These are phyloP conservation scores for Chlamydotis undulata DNA, from an alignment of 2,113 vertebrate species.

Conservation along the genomic window DNA sequence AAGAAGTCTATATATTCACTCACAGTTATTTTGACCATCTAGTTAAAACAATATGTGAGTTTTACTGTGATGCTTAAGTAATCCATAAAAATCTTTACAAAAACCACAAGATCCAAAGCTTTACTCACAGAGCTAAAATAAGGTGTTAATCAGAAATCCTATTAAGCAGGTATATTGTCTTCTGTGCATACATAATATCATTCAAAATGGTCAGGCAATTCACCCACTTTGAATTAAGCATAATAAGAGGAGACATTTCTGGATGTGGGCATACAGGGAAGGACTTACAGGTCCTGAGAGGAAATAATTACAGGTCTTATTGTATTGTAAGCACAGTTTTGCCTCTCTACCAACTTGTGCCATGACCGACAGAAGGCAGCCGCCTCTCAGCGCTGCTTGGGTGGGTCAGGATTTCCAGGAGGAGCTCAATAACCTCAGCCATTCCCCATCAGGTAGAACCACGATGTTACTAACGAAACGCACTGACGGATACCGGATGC, in stretches of 20 bases:
- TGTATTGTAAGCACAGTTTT: background rate
- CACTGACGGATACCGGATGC: background rate
- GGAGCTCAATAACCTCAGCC: background rate
- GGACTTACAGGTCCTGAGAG: background rate
- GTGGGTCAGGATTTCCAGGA: background rate
- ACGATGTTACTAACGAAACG: background rate
- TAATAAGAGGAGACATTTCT: background rate
- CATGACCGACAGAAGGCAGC: background rate
- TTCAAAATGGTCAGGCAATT: background rate
- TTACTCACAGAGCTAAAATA: background rate
- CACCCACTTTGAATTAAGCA: background rate
- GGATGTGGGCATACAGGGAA: background rate
- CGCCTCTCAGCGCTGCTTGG: background rate
- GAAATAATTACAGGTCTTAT: background rate
- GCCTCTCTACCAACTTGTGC: background rate
- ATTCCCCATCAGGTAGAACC: background rate
- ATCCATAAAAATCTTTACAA: background rate
- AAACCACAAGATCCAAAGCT: background rate
- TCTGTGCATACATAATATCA: background rate
- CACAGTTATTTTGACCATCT: background rate
- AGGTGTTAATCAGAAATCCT: background rate
- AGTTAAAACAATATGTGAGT: background rate
- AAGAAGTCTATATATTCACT: background rate
- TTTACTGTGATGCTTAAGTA: background rate
- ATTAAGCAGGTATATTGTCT: background rate